Evolutionary conservation across 2,888 invertebrate species (phyloP).

Genomic region (Diplazon laetatorius): DNA sequence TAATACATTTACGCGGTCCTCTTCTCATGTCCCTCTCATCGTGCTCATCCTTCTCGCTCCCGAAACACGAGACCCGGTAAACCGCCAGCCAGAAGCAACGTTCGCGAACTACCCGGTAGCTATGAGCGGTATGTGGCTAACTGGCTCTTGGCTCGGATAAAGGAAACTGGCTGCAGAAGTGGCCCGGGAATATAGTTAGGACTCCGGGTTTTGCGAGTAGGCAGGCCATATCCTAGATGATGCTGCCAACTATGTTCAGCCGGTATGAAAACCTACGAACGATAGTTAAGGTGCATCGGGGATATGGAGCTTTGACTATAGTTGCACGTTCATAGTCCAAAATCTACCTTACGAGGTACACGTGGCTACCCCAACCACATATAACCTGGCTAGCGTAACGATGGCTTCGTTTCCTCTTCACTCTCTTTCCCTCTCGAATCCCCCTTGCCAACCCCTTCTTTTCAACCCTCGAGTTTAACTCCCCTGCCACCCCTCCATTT

Average conservation of each 20-base stretch:
- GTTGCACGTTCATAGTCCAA: background rate
- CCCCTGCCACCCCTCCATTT: background rate
- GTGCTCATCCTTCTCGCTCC: slow-evolving; percentile 34
- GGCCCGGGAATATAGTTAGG: slow-evolving; percentile 7
- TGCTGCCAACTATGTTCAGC: slow-evolving; percentile 17
- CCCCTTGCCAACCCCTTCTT: slow-evolving; percentile 24
- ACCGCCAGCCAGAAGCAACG: background rate
- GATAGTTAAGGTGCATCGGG: slow-evolving; percentile 13
- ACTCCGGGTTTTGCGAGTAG: slow-evolving; percentile 16
- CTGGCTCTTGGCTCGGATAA: slow-evolving; percentile 4
- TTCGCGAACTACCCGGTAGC: slow-evolving; percentile 3
- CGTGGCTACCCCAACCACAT: background rate
- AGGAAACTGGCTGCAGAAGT: slow-evolving; percentile 9
- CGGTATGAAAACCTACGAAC: slow-evolving; percentile 10
- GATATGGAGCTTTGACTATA: slow-evolving; percentile 11
- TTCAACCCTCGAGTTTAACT: slow-evolving; percentile 29
- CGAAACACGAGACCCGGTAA: background rate
- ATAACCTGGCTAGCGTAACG: slow-evolving; percentile 4
- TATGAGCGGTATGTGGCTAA: slow-evolving; percentile 6
- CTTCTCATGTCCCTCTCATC: slow-evolving; percentile 19
- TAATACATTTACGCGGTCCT: slow-evolving; percentile 60
- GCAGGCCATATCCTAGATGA: slow-evolving; percentile 14
- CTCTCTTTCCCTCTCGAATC: slow-evolving; percentile 14
- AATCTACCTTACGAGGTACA: slow-evolving; percentile 1
- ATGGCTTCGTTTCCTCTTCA: slow-evolving; percentile 18